phyloP scores from a whole-genome alignment of 2,888 invertebrate species.

The Synergus gifuensis region DNA sequence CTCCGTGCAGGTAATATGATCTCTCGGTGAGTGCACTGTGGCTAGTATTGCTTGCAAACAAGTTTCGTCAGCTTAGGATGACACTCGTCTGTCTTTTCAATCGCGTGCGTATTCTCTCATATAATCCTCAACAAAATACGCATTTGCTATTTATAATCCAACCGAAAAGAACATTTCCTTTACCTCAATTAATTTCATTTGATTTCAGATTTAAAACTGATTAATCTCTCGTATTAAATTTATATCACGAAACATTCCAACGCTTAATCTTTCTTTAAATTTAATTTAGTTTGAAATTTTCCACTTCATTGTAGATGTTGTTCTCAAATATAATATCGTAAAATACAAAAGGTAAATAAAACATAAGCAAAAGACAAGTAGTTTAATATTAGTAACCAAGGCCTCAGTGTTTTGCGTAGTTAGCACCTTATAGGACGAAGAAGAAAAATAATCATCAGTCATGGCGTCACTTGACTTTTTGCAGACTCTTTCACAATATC shows the following conservation, averaged over 20 bases:
- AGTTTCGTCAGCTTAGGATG: conserved; percentile 52
- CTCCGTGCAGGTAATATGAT: conserved; percentile 56
- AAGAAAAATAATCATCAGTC: conserved; percentile 24
- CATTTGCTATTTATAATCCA: background rate
- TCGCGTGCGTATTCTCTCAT: conserved; percentile 29
- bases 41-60: conserved; percentile 49
- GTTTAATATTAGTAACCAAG: background rate
- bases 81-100: conserved; percentile 20
- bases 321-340: background rate
- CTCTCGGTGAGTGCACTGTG: conserved; percentile 33
- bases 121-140: background rate
- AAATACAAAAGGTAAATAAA: background rate
- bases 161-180: background rate
- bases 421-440: conserved; percentile 3
- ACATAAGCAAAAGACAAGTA: background rate
- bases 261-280: background rate
- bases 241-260: background rate
- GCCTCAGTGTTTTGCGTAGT: conserved; percentile 9
- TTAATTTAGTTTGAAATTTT: background rate
- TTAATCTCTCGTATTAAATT: background rate
- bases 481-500: conserved; percentile 18
- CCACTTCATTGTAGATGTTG: background rate
- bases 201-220: background rate
- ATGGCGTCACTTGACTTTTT: conserved; percentile 2
- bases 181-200: background rate